Base-by-base conservation (phyloP, 1,140 invertebrate species). In the Paracyclopina nana region DNA sequence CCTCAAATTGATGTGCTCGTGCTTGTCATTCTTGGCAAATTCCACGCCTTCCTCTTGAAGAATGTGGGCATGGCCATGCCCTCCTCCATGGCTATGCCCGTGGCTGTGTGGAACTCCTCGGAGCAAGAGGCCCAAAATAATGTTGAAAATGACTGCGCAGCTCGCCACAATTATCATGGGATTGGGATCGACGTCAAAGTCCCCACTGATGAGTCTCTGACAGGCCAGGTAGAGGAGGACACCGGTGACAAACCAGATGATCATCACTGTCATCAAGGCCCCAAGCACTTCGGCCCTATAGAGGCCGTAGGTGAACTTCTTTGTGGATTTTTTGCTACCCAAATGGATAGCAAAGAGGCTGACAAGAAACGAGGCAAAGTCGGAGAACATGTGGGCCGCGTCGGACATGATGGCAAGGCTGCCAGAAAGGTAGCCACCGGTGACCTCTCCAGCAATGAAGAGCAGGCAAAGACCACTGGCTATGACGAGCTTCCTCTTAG, bases 341-440 rank as follows among this genome's bases (percentile, higher is more conserved):
- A 83, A 64, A 63, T 74, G 76, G 55, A 85, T 72, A 4, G 81
- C 79, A 54, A 81, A 68, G 49, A 85, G 63, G 28, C 79, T 80
- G 43, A 85, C 74, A 34, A 80, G 68, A 65, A 85, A 85, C 54
- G 80, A 80, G 52, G 78, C 75, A 58, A 82, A 77, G 68, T 86
- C 82, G 55, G 77, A 79, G 53, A 83, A 67, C 61, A 86, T 70
- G 68, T 86, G 82, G 26, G 81, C 81, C 24, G 81, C 80, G 66
- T 86, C 82, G 18, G 78, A 76, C 72, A 83, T 79, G 56, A 84
- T 75, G 8, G 82, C 80, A 51, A 85, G 65, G 65, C 80, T 83
- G 59, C 77, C 75, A 14, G 82, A 79, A 26, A 83, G 60, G 61
- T 79, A 76, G 1, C 82, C 82, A 55, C 82, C 82, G 8, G 59